phyloP scores from a whole-genome alignment of 1,140 invertebrate genomes.

The Pseudomyrmex dendroicus region DNA sequence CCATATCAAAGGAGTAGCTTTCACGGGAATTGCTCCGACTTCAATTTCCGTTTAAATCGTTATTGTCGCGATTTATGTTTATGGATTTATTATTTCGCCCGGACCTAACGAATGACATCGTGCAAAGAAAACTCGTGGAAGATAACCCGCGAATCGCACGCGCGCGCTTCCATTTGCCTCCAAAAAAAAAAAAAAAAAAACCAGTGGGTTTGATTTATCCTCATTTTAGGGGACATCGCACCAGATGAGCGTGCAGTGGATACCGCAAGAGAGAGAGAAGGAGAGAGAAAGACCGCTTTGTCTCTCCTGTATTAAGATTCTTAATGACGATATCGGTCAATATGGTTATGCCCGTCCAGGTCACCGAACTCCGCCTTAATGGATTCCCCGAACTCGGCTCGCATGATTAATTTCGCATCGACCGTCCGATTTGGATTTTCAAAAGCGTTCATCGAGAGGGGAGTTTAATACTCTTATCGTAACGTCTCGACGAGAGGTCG shows the following conservation, averaged over 20 bases:
- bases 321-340: conserved; percentile 75
- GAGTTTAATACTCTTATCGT: conserved; percentile 67
- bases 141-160: conserved; percentile 16
- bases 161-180: conserved; percentile 27
- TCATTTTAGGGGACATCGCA: conserved; percentile 66
- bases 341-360: conserved; percentile 57
- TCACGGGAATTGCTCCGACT: neutral
- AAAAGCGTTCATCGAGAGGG: conserved; percentile 58
- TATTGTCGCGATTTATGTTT: neutral
- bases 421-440: conserved; percentile 62
- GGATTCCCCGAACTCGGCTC: conserved; percentile 82
- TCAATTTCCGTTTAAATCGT: neutral
- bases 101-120: neutral
- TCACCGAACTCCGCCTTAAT: conserved; percentile 77
- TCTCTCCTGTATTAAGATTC: conserved; percentile 65
- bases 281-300: too few relatives aligned
- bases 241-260: conserved; percentile 46
- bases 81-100: conserved; percentile 5
- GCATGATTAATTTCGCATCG: conserved; percentile 83
- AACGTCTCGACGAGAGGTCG: conserved; percentile 55
- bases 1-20: too few relatives aligned
- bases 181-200: neutral
- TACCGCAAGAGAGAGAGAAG: conserved; percentile 7
- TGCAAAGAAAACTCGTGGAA: neutral
- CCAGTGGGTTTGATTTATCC: conserved; percentile 66